phyloP scores from a whole-genome alignment of 2,888 invertebrate species.

The Dorcus parallelipipedus region DNA sequence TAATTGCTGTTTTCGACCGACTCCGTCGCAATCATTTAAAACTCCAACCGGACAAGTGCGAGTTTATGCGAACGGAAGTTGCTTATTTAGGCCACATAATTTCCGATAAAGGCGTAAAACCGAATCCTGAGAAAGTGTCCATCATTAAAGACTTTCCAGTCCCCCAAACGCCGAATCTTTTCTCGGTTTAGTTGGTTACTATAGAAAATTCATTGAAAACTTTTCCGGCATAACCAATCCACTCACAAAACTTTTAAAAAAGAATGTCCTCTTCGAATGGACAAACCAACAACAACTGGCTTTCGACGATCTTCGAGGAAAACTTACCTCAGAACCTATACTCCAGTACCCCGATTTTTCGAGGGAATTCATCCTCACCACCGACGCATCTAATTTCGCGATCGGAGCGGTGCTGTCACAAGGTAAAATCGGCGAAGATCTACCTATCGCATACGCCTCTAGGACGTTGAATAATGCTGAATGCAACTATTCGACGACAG shows the following conservation, averaged over 20 bases:
- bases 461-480: conserved; percentile 37
- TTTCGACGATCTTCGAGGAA: neutral
- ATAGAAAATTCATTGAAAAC: conserved; percentile 34
- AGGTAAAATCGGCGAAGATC: conserved; percentile 28
- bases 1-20: conserved; percentile 30
- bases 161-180: conserved; percentile 25
- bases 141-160: conserved; percentile 23
- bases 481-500: conserved; percentile 39
- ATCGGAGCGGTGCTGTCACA: conserved; percentile 36
- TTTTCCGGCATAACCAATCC: conserved; percentile 23
- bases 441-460: conserved; percentile 39
- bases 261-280: conserved; percentile 6
- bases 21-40: conserved; percentile 25
- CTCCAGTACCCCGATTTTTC: conserved; percentile 27
- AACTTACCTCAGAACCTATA: conserved; percentile 14
- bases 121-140: conserved; percentile 24
- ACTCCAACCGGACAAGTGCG: conserved; percentile 31
- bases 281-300: neutral
- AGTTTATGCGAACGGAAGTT: conserved; percentile 26
- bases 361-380: conserved; percentile 33
- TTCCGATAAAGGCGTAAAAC: conserved; percentile 28
- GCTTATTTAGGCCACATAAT: conserved; percentile 33
- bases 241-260: conserved; percentile 12
- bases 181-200: conserved; percentile 36
- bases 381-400: conserved; percentile 38